Evolutionary conservation across 2,113 vertebrate species (phyloP), one percentile per base, ranked within the genome.

Genomic region (Piprites chloris): DNA sequence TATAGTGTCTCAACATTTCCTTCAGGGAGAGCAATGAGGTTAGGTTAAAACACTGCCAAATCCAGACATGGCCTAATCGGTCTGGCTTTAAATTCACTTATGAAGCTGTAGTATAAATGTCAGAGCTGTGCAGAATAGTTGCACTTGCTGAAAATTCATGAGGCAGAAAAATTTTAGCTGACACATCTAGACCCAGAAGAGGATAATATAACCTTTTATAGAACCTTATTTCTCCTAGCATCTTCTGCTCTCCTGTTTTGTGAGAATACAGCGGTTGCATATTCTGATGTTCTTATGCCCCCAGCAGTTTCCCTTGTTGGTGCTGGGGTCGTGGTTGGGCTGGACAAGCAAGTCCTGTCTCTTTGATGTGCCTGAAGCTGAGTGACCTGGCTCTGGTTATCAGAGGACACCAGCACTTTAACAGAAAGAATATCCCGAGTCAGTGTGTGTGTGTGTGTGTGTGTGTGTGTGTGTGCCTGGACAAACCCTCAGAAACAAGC

Each of bases 291-390:
- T 71, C n/a, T 85, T 8, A 2, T 4, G 5, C 2, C 83, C 39
- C 30, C 1, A 0, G 46, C 23, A 63, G 10, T 5, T 63, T 19
- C 3, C n/a, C 52, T 55, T 37, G 0, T 47, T 50, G 2, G 30
- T 73, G 22, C 19, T 39, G 2, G 2, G 26, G 21, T 32, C 0
- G 0, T 5, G 28, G 32, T 17, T 12, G 1, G 1, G 11, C 17
- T 75, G 55, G 39, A 55, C 52, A 82, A 63, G 33, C 4, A 22
- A 59, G 14, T 4, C 33, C 20, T 19, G 18, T 22, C 14, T 39
- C 9, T 14, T 77, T 30, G 30, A 9, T 19, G 12, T 50, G 7
- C 35, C 33, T 56, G 16, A 44, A 37, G 47, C 6, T 44, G 75
- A 53, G 21, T 0, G 1, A 37, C n/a, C 9, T 77, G 41, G 24